These are phyloP conservation scores for Mesopsocus fuscifrons DNA, from an alignment of 2,888 invertebrate species.

Conservation along the genomic window DNA sequence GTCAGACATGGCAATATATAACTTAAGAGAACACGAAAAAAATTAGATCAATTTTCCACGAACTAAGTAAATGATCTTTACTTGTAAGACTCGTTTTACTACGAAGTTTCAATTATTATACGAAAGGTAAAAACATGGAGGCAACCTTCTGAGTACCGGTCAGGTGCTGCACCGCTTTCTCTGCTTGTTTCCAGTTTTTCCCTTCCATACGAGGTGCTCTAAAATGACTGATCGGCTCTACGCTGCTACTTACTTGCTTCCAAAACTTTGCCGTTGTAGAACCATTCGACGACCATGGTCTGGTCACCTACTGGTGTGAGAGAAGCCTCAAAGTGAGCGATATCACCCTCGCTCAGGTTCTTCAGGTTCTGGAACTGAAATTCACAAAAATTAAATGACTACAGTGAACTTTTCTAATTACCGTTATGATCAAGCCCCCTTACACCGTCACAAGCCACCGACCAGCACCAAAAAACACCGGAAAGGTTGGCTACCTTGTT, in stretches of 20 bases:
- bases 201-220: no score
- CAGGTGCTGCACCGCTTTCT: no score
- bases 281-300: slow-evolving; percentile 89
- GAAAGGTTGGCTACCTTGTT: neutral
- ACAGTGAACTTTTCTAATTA: no score
- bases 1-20: neutral
- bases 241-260: slow-evolving; percentile 44
- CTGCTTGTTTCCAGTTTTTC: no score
- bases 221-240: no score
- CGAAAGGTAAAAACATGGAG: no score
- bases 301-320: slow-evolving; percentile 86
- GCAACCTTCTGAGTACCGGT: no score
- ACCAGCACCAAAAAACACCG: neutral
- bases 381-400: neutral
- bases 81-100: no score
- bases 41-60: neutral
- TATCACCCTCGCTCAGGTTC: slow-evolving; percentile 83
- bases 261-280: slow-evolving; percentile 77
- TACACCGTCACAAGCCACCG: neutral
- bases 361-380: slow-evolving; percentile 52
- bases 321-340: slow-evolving; percentile 94
- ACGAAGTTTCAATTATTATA: no score
- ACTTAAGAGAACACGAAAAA: neutral
- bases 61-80: no score
- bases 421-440: no score